phyloP scores from a whole-genome alignment of 23 tunicate genomes.

The Ascidia mentula region DNA sequence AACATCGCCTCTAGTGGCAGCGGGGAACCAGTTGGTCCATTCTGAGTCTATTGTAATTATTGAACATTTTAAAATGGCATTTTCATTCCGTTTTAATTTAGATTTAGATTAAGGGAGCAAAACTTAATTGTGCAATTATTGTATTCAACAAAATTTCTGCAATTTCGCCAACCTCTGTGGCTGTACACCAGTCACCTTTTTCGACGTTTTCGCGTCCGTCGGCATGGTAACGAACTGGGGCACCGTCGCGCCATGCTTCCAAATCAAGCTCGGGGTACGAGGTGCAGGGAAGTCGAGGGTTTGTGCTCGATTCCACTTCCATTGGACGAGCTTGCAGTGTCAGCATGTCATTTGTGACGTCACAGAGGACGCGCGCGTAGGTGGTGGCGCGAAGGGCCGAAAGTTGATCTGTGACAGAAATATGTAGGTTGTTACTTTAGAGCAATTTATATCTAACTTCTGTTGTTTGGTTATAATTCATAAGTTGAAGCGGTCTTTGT shows the following conservation, averaged over 20 bases:
- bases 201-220: slow-evolving; percentile 1
- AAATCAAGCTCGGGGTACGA: slow-evolving; percentile 42
- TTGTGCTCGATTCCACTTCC: slow-evolving; percentile 20
- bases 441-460: no score
- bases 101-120: no score
- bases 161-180: background rate
- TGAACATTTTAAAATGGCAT: no score
- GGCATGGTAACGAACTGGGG: background rate
- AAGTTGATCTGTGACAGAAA: slow-evolving; percentile 56
- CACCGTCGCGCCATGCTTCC: slow-evolving; percentile 64
- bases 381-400: slow-evolving; percentile 37
- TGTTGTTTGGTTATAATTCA: no score
- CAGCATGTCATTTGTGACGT: slow-evolving; percentile 44
- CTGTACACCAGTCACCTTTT: background rate
- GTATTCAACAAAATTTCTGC: background rate
- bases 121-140: background rate
- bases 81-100: no score
- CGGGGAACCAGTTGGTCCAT: slow-evolving; percentile 87
- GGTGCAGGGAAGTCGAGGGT: slow-evolving; percentile 44
- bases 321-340: slow-evolving; percentile 72
- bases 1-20: slow-evolving; percentile 27
- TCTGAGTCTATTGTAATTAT: slow-evolving; percentile 6
- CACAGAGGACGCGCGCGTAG: slow-evolving; percentile 59
- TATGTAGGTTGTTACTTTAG: background rate
- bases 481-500: no score